Evolutionary conservation across 2,888 invertebrate genomes (phyloP).

Genomic region (Pristionchus japonicus): DNA sequence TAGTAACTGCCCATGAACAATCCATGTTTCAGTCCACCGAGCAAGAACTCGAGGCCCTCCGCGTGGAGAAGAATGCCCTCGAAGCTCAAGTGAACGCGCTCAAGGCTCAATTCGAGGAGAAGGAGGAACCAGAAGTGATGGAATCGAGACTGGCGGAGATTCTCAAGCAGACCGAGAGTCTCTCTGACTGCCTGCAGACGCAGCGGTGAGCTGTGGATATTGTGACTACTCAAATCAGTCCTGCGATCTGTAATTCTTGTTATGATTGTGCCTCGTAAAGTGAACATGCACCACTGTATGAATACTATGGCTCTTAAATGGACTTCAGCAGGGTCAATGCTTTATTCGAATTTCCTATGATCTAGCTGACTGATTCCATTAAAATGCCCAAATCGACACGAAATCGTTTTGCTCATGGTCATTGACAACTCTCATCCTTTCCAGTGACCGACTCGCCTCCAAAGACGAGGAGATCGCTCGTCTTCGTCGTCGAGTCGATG

Average conservation of each 20-base stretch:
- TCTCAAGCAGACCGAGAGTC: conserved; percentile 56
- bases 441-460: conserved; percentile 22
- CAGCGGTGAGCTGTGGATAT: too few species aligned
- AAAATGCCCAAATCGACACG: too few species aligned
- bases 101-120: conserved; percentile 57
- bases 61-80: conserved; percentile 62
- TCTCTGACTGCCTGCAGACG: conserved; percentile 55
- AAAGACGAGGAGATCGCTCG: conserved; percentile 58
- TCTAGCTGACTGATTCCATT: too few species aligned
- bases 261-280: too few species aligned
- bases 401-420: too few species aligned
- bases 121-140: conserved; percentile 53
- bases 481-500: conserved; percentile 57
- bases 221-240: too few species aligned
- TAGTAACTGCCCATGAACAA: neutral
- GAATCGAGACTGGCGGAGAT: conserved; percentile 58
- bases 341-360: too few species aligned
- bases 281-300: too few species aligned
- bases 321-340: too few species aligned
- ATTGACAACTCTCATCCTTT: too few species aligned
- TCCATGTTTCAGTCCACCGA: conserved; percentile 57
- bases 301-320: too few species aligned
- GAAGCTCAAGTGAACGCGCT: conserved; percentile 62
- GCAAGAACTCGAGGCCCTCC: conserved; percentile 66
- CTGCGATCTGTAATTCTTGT: too few species aligned